Base-by-base conservation (phyloP, 2,113 vertebrate species). In the Butastur rufipennis region DNA sequence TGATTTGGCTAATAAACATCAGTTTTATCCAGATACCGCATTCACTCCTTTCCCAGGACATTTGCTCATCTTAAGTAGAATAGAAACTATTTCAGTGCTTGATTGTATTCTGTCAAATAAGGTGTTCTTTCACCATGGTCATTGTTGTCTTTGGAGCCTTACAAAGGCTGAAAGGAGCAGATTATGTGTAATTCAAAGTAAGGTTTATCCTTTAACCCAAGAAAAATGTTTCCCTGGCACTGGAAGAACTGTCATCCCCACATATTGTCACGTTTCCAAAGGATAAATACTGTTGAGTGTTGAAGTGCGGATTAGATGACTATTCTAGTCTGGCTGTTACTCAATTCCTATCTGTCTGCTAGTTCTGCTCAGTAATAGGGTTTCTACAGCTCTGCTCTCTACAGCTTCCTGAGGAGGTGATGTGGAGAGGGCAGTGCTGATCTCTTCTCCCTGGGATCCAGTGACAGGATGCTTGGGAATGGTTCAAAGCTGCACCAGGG, bases 251-350 rank as follows among this genome's bases (percentile, higher is more conserved):
- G 13, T 56, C 26, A 15, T 53, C 16, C 27, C 48, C 6, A 31
- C 3, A 1, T 53, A 14, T 7, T 1, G 0, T 65, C n/a, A 11
- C 1, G 1, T 81, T 81, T 53, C 42, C 70, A 16, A 53, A 78
- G 21, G 31, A 26, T n/a, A 29, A 78, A 16, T 38, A 9, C 31
- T 38, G 58, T 20, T 71, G 82, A 47, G 5, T 61, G 18, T 26
- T 72, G 50, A 55, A 47, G 40, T 45, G 13, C 4, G 3, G 59
- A 25, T 65, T 34, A 18, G 16, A 34, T 71, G 25, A 20, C n/a
- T 25, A 11, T 40, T 65, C 10, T 45, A 25, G 34, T 38, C 56
- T 70, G 42, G 32, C 70, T 71, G 2, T 63, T 70, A 27, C 3
- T 45, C 19, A 26, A 3, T 58, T 75, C 27, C 71, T 65, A 1